Evolutionary conservation across 2,113 vertebrate genomes (phyloP), one percentile per base, ranked within the genome.

Genomic region (Lota lota): DNA sequence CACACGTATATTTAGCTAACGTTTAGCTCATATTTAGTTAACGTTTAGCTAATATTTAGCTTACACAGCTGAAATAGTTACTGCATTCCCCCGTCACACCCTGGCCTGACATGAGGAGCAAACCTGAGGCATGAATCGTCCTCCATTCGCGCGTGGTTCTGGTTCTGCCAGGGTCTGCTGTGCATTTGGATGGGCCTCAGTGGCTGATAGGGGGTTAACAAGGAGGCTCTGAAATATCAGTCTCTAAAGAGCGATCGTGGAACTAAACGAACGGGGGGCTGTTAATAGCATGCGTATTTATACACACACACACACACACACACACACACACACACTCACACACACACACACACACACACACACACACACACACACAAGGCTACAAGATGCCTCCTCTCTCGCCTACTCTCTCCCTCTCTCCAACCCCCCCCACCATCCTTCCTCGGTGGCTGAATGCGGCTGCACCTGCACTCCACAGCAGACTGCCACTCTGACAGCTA

Each of bases 401-500:
- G 4, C 56, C n/a, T 11, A 10, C 36, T 5, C 36, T 40, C 36
- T 40, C 36, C 1, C 36, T 40, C 3, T 5, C 14, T 54, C 53
- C 16, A 2, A 15, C 53, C 53, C 53, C 12, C 2, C 51, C 2
- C 12, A 22, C 22, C 61, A 66, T 77, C 64, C 76, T 76, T 75
- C 71, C 78, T 76, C 75, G 70, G 56, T 67, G 76, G 63, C 66
- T 56, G 74, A 72, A 79, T 59, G 33, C 62, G 67, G 70, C 66
- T 83, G 82, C 77, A 83, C 75, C 80, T 81, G 80, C 75, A 77
- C 75, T 82, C 72, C 68, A 61, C 66, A 75, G 73, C 63, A 78
- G 78, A 85, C 81, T 50, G 67, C 36, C 36, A 40, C 72, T 18
- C 66, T 83, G 83, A 84, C 83, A 87, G 87, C 79, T 81, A 82